Evolutionary conservation across 2,888 invertebrate species (phyloP), one percentile per base, ranked within the genome.

Genomic region (Sialis lutaria): DNA sequence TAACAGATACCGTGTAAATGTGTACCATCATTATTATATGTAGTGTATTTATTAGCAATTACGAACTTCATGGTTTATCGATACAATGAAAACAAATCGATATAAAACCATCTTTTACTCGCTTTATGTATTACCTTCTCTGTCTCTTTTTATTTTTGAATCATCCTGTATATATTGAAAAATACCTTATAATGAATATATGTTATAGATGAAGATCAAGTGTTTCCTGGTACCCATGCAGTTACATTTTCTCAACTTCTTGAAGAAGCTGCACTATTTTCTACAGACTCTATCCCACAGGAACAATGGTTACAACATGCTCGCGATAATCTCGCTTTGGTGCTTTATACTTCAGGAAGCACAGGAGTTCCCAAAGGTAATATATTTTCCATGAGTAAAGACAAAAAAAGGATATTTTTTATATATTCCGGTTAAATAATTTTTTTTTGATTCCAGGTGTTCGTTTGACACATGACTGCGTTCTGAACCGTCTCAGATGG

Each of bases 341-440:
- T 88, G 12, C 64, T 88, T 12, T 89, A 87, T 56, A 89, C 89
- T 39, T 91, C 91, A 31, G 92, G 91, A 9, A 90, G 90, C 58
- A 90, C 90, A 0, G 91, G 90, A 1, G 68, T 84, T 12, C 90
- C 90, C 5, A 91, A 91, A 75, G 91, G 87, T 73, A 57, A 53
- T 32, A n/a, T 30, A 22, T 35, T 4, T 34, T 13, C 30, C 22
- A 2, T 2, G 4, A 22, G 22, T 2, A 22, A 22, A 22, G 4
- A 22, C 22, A 22, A 2, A 22, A 2, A 22, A 22, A 4, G 4
- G 22, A n/a, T n/a, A n/a, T 22, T 4, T 22, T 22, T 2, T 2
- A 22, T 22, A 22, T 22, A 22, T 22, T 22, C 22, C 4, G 22
- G 22, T 22, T 22, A 22, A 22, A 22, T 22, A 2, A 2, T 22